phyloP scores from a whole-genome alignment of 2,888 invertebrate species.

The Willowsia nigromaculata region DNA sequence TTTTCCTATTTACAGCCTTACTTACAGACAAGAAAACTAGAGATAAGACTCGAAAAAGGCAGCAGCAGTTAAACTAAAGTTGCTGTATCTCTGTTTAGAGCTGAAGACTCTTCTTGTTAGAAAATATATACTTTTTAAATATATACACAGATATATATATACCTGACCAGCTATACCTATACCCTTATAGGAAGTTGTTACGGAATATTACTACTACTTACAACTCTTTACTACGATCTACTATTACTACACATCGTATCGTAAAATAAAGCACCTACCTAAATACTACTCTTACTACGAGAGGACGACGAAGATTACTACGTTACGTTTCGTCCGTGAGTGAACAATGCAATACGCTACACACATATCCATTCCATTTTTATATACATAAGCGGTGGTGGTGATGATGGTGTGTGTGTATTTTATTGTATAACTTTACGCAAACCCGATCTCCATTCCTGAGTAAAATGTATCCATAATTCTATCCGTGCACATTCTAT shows the following conservation, averaged over 20 bases:
- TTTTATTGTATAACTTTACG: slow-evolving; percentile 61
- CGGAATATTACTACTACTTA: slow-evolving; percentile 42
- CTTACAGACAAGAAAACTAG: slow-evolving; percentile 3
- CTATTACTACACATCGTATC: slow-evolving; percentile 67
- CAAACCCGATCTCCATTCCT: slow-evolving; percentile 44
- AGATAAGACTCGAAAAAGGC: slow-evolving; percentile 24
- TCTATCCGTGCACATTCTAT: neutral
- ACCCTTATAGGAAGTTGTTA: slow-evolving; percentile 1
- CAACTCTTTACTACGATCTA: slow-evolving; percentile 58
- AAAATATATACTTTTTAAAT: slow-evolving; percentile 4
- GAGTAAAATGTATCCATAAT: slow-evolving; percentile 32
- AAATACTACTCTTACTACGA: slow-evolving; percentile 68
- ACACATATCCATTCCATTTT: slow-evolving; percentile 22
- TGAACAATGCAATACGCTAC: slow-evolving; percentile 30
- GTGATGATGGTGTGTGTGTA: slow-evolving; percentile 1
- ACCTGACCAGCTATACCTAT: neutral
- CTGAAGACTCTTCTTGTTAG: slow-evolving; percentile 19
- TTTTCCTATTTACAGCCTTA: neutral
- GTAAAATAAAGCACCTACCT: slow-evolving; percentile 68
- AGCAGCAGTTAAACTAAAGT: slow-evolving; percentile 31
- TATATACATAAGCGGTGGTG: neutral
- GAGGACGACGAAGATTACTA: slow-evolving; percentile 29
- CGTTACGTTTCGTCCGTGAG: slow-evolving; percentile 50
- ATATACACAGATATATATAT: neutral
- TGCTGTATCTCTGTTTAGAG: neutral